Conservation (phyloP, 2,888 invertebrate species). For the Leptopilina syphax region DNA sequence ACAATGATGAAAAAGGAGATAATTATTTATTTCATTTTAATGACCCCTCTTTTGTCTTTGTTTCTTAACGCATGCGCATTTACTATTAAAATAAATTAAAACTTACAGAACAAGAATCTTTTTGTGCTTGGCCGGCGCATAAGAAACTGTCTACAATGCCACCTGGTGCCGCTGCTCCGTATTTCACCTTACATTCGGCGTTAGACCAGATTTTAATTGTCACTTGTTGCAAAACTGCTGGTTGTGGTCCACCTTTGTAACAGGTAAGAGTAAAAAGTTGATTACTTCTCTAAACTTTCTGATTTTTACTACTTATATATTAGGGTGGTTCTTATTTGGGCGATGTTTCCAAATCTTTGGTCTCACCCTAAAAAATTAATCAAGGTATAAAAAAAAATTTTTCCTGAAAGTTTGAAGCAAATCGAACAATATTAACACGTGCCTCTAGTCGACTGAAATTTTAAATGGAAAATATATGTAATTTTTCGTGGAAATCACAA, state of each 20-base stretch:
- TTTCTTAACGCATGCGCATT: no score
- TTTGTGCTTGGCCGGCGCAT: constrained; percentile 90
- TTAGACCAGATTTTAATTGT: constrained; percentile 91
- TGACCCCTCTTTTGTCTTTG: neutral
- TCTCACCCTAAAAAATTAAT: no score
- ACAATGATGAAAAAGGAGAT: constrained; percentile 26
- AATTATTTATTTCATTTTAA: neutral
- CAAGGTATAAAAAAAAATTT: no score
- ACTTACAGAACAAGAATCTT: constrained; percentile 94
- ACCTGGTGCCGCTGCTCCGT: constrained; percentile 91
- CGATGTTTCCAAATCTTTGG: no score
- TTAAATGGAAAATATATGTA: no score
- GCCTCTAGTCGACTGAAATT: no score
- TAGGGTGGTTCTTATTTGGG: no score
- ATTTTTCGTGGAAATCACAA: no score
- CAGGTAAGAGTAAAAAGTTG: constrained; percentile 49
- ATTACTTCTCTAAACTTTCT: no score
- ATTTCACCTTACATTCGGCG: constrained; percentile 86
- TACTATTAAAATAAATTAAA: neutral
- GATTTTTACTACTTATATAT: no score
- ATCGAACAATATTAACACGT: no score
- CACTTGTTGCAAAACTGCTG: constrained; percentile 89
- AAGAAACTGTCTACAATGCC: constrained; percentile 93
- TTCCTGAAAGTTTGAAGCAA: no score
- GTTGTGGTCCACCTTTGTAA: constrained; percentile 86